Conservation (phyloP, 2,888 invertebrate genomes). For the Macrophya annulata region DNA sequence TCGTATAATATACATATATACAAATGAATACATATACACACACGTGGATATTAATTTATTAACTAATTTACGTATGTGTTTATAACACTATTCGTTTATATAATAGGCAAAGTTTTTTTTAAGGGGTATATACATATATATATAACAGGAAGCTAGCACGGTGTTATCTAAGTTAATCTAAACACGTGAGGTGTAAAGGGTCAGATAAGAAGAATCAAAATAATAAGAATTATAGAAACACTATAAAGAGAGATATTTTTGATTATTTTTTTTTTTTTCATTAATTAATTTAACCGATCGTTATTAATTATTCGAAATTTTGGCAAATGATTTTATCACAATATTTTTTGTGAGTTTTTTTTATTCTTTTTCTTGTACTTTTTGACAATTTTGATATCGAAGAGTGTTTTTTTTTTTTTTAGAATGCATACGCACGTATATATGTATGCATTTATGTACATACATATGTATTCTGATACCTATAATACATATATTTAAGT, state of each 20-base stretch:
- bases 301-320: no score
- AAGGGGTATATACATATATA: no score
- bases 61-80: background rate
- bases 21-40: background rate
- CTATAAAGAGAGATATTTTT: background rate
- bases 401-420: background rate
- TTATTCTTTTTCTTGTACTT: no score
- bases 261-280: no score
- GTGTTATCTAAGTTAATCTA: conserved; percentile 6
- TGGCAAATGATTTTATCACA: no score
- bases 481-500: background rate
- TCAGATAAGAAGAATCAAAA: background rate
- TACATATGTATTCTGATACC: background rate
- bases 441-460: background rate
- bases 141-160: background rate
- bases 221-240: background rate
- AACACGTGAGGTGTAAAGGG: background rate
- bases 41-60: background rate
- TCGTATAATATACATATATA: background rate
- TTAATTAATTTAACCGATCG: no score
- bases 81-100: background rate
- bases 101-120: no score
- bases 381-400: no score
- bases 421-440: no score
- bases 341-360: no score